A percentile compares a stretch with the other conserved stretches of the same genome.
These are phyloP conservation scores for Grantiella picta DNA, from an alignment of 2,113 vertebrate genomes.

Conservation along the genomic window DNA sequence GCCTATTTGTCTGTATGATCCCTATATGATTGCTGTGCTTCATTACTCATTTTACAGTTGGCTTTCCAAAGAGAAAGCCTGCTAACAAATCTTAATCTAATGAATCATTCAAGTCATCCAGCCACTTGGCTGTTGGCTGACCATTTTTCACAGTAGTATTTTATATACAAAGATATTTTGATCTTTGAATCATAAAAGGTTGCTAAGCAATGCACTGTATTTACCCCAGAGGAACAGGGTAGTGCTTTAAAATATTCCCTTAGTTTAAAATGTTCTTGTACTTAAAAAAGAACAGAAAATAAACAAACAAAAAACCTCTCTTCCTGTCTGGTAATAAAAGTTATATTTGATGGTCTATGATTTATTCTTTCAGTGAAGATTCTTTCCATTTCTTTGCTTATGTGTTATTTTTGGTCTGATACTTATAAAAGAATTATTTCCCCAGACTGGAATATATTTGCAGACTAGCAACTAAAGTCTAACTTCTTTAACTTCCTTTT, in stretches of 20 bases:
- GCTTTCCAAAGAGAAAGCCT: background rate
- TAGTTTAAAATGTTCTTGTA: background rate
- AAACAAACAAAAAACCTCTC: background rate
- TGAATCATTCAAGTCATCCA: background rate
- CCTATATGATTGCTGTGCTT: background rate
- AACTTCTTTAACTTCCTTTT: conserved; percentile 33
- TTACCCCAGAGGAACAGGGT: background rate
- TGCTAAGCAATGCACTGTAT: background rate
- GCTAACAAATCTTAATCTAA: conserved; percentile 9
- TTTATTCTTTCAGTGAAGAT: conserved; percentile 54
- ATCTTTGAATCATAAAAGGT: background rate
- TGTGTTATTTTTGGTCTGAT: conserved; percentile 50
- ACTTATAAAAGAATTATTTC: conserved; percentile 19
- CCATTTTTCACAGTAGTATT: background rate
- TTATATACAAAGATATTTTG: background rate
- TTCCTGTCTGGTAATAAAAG: background rate
- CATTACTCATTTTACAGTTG: background rate
- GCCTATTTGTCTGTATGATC: background rate
- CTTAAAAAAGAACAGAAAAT: background rate
- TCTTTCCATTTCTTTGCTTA: conserved; percentile 51
- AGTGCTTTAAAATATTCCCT: background rate
- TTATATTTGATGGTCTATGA: conserved; percentile 28
- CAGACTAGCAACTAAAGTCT: background rate
- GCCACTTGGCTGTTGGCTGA: background rate
- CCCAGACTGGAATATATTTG: conserved; percentile 10